Conservation (phyloP, 2,888 invertebrate species). For the Poecilobothrus nobilitatus region DNA sequence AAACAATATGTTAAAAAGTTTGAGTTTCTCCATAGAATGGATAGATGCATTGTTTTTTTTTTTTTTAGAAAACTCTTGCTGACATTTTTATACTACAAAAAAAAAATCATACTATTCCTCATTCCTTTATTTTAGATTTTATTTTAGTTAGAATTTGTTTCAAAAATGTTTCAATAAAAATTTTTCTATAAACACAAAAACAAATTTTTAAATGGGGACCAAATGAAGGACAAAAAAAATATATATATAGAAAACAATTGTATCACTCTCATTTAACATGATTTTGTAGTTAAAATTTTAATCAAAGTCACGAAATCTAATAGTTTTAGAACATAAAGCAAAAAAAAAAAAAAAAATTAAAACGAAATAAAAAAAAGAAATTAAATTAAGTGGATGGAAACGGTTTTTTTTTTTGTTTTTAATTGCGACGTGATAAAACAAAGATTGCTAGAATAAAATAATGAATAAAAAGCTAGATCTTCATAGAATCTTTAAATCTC, state of each 20-base stretch:
- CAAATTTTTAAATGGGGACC: not conserved
- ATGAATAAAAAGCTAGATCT: not conserved
- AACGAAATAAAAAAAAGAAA: not conserved
- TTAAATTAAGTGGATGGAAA: not conserved
- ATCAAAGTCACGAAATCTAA: slow-evolving; percentile 3
- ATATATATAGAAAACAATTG: not conserved
- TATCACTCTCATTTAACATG: slow-evolving; percentile 4
- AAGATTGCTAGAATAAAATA: not conserved
- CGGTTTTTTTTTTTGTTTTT: not conserved
- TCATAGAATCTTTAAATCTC: not conserved
- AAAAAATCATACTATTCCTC: too few species aligned
- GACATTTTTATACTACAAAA: too few species aligned
- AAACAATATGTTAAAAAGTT: too few species aligned
- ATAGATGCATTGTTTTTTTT: too few species aligned
- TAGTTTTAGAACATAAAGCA: not conserved
- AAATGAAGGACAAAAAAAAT: not conserved
- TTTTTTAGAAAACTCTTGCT: too few species aligned
- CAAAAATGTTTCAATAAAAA: too few species aligned
- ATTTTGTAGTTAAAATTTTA: not conserved
- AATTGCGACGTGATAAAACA: not conserved
- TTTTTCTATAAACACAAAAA: too few species aligned
- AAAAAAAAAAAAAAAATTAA: not conserved
- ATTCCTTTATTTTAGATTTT: too few species aligned
- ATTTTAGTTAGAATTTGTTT: too few species aligned
- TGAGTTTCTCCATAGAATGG: too few species aligned